Conservation (phyloP, 2,797 vertebrate species). For the Alosa sapidissima region DNA sequence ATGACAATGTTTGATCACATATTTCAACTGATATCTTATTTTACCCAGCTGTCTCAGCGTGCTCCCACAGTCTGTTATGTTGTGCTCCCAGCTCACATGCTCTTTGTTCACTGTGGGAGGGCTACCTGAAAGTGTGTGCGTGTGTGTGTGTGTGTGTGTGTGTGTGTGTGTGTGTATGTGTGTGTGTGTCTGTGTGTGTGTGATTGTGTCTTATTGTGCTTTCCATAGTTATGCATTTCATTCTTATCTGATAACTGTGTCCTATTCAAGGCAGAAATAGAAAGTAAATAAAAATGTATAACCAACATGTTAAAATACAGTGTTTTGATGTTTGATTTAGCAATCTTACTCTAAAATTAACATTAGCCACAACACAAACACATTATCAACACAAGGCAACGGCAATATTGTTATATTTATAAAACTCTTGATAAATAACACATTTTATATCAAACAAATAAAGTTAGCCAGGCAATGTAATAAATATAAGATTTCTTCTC, state of each 20-base stretch:
- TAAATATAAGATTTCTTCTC: too few relatives aligned
- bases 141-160: slow-evolving; percentile 50
- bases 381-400: neutral
- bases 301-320: neutral
- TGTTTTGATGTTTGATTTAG: neutral
- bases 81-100: slow-evolving; percentile 42
- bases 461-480: too few relatives aligned
- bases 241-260: neutral
- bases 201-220: neutral
- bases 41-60: slow-evolving; percentile 57
- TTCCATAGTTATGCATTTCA: neutral
- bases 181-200: slow-evolving; percentile 11
- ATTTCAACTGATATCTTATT: slow-evolving; percentile 67
- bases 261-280: neutral
- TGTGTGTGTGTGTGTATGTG: slow-evolving; percentile 34
- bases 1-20: slow-evolving; percentile 72
- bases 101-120: slow-evolving; percentile 43
- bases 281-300: neutral
- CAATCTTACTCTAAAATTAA: neutral
- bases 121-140: slow-evolving; percentile 42
- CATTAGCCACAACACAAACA: neutral
- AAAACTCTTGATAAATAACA: too few relatives aligned
- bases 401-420: neutral
- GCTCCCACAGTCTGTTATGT: slow-evolving; percentile 44
- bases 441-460: too few relatives aligned